Evolutionary conservation across 2,113 vertebrate species (phyloP), one percentile per base, ranked within the genome.

Genomic region (Manacus vitellinus): DNA sequence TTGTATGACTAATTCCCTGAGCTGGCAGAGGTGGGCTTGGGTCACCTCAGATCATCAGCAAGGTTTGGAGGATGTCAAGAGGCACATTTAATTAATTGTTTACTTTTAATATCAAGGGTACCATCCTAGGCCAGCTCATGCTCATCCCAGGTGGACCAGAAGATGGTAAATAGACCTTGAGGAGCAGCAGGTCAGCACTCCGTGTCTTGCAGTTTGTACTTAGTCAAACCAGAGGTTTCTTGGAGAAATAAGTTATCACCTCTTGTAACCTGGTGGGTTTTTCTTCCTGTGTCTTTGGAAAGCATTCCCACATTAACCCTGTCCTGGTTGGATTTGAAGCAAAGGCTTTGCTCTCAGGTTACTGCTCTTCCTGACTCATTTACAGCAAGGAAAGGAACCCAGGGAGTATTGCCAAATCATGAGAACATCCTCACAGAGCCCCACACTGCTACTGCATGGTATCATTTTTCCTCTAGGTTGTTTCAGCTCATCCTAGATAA

Each of bases 141-240:
- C 28, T 68, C 3, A 1, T 4, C 44, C 35, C 25, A 33, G 28
- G 4, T 2, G 3, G n/a, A 14, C 0, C 6, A 39, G 30, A 33
- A 18, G 15, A 6, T 18, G 78, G 31, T 31, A 8, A 24, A 21
- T 0, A 7, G 73, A 25, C 49, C 59, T n/a, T 5, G 1, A 31
- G 73, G 43, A 89, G 61, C 10, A 79, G 65, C 35, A 61, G 68
- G 52, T 33, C 3, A 2, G 37, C 18, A 9, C 11, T 33, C 21
- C 15, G 9, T 0, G 7, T 8, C 52, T n/a, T 59, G 19, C 30
- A 35, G 41, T 55, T 30, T 41, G 51, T 62, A 15, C 51, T 81
- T 13, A 31, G 24, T 27, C 39, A 83, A 86, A 68, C 25, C 35
- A 49, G 58, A n/a, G 21, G 7, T 18, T 82, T 72, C 58, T 46